These are phyloP conservation scores for Disparrhopalites patrizii DNA, from an alignment of 2,888 invertebrate species.

Conservation along the genomic window DNA sequence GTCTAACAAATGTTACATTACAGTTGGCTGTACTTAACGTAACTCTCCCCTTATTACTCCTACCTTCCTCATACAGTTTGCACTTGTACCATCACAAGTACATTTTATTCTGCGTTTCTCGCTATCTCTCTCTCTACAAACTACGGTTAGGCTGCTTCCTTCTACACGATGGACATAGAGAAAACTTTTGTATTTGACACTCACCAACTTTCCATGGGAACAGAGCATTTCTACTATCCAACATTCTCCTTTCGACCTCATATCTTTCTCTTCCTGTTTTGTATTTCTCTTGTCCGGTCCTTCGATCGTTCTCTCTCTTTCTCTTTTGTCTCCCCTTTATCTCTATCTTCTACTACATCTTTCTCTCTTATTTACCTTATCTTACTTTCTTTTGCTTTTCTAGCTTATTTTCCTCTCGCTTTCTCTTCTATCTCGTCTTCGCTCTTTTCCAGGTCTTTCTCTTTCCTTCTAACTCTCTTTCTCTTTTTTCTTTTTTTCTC, in stretches of 20 bases:
- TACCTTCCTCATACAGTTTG: too few species aligned
- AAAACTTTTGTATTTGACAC: too few species aligned
- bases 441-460: neutral
- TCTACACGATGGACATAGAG: too few species aligned
- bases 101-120: too few species aligned
- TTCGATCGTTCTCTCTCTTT: neutral
- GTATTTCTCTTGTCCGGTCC: neutral
- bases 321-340: neutral
- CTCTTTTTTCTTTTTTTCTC: neutral
- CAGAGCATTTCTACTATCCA: too few species aligned
- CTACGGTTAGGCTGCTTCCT: too few species aligned
- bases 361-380: too few species aligned
- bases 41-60: neutral
- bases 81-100: too few species aligned
- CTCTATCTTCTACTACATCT: neutral
- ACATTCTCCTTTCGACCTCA: too few species aligned
- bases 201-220: too few species aligned
- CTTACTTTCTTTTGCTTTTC: neutral
- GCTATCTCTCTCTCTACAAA: neutral
- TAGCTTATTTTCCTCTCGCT: neutral
- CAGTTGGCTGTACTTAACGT: neutral
- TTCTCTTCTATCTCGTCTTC: neutral
- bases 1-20: conserved; percentile 2
- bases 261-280: too few species aligned
- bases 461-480: neutral